These are phyloP conservation scores for Sphinx pinastri DNA, from an alignment of 2,888 invertebrate genomes.

Conservation along the genomic window DNA sequence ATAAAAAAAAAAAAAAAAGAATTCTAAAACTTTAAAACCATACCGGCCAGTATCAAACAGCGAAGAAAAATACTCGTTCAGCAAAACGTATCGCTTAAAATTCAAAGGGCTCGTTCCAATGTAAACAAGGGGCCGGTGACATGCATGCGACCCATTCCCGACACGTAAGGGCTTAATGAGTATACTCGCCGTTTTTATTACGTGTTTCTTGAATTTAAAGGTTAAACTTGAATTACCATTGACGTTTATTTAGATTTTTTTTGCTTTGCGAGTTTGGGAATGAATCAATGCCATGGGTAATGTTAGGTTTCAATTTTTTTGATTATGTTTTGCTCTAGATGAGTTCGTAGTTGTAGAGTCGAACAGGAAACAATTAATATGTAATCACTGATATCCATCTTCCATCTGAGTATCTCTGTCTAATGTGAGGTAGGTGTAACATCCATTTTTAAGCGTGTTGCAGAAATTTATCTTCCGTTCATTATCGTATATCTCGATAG, in stretches of 20 bases:
- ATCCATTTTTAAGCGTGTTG: no score
- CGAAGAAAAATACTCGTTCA: conserved; percentile 3
- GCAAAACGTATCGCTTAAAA: conserved; percentile 28
- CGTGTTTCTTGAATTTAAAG: conserved; percentile 19
- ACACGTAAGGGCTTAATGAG: conserved; percentile 33
- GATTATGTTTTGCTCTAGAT: no score
- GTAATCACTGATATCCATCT: no score
- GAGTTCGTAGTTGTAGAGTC: background rate
- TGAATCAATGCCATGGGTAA: no score
- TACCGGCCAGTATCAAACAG: background rate
- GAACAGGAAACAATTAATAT: no score
- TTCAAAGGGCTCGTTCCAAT: conserved; percentile 25
- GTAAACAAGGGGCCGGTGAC: conserved; percentile 32
- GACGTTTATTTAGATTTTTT: background rate
- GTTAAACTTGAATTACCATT: background rate
- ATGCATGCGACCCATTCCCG: conserved; percentile 31
- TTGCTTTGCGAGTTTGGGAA: no score
- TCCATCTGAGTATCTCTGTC: no score
- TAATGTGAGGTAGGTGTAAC: no score
- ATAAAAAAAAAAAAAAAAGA: background rate
- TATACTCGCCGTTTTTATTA: conserved; percentile 22
- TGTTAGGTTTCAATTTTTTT: no score
- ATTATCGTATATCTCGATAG: no score
- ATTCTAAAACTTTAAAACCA: background rate
- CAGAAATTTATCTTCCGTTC: no score